phyloP scores from a whole-genome alignment of 2,113 vertebrate genomes.

The Platichthys flesus region DNA sequence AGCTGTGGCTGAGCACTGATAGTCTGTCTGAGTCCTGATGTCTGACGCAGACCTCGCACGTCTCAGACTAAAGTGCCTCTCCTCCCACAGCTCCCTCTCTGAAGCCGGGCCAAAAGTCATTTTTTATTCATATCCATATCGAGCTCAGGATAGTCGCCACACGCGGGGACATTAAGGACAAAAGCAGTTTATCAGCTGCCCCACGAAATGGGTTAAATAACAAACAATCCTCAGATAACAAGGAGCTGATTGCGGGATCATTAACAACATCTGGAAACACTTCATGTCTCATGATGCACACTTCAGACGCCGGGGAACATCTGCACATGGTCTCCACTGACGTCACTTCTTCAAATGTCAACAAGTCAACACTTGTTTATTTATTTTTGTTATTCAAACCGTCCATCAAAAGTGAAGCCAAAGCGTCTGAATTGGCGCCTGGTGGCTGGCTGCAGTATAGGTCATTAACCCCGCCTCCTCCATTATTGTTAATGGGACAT shows the following conservation, averaged over 20 bases:
- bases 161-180: background rate
- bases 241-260: background rate
- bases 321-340: no score
- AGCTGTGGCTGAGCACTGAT: constrained; percentile 30
- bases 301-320: background rate
- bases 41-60: constrained; percentile 34
- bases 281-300: background rate
- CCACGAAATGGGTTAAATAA: background rate
- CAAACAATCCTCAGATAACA: background rate
- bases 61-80: constrained; percentile 25
- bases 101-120: background rate
- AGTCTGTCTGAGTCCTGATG: constrained; percentile 21
- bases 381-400: no score
- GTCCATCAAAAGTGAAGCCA: no score
- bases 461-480: no score
- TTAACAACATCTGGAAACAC: background rate
- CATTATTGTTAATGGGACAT: no score
- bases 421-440: no score
- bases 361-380: no score
- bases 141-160: background rate
- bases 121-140: constrained; percentile 4
- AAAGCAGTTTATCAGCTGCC: background rate
- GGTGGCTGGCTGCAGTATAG: no score
- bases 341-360: no score
- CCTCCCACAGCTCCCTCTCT: constrained; percentile 15